A percentile compares a stretch with the other conserved stretches of the same genome.
phyloP scores from a whole-genome alignment of 2,797 vertebrate genomes.

The Labeo calbasu region DNA sequence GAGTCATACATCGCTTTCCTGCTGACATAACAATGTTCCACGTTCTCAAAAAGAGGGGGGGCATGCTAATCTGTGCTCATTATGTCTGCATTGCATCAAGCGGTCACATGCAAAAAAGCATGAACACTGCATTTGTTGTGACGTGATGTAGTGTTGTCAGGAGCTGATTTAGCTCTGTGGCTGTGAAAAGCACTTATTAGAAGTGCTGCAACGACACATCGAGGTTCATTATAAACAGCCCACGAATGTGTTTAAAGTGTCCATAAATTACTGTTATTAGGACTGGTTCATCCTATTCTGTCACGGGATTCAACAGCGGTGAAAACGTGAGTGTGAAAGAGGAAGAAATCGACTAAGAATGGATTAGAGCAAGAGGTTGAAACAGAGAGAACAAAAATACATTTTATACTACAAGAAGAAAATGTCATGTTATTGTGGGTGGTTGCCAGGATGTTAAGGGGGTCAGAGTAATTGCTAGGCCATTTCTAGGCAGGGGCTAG shows the following conservation, averaged over 20 bases:
- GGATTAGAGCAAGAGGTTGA: constrained; percentile 1
- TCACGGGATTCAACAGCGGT: neutral
- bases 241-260: constrained; percentile 44
- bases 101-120: constrained; percentile 22
- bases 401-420: neutral
- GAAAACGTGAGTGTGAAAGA: neutral
- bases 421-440: neutral
- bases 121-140: neutral
- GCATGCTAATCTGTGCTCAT: constrained; percentile 35
- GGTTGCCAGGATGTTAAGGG: neutral
- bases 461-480: neutral
- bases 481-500: neutral
- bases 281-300: constrained; percentile 37
- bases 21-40: neutral
- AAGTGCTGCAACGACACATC: constrained; percentile 26
- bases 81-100: constrained; percentile 19
- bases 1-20: neutral
- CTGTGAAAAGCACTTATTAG: constrained; percentile 34
- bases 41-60: constrained; percentile 10
- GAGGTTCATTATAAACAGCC: constrained; percentile 37
- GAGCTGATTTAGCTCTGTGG: constrained; percentile 35
- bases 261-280: constrained; percentile 54
- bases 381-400: neutral
- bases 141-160: constrained; percentile 25
- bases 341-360: neutral